phyloP scores from a whole-genome alignment of 2,113 vertebrate genomes.

The Lagopus muta region DNA sequence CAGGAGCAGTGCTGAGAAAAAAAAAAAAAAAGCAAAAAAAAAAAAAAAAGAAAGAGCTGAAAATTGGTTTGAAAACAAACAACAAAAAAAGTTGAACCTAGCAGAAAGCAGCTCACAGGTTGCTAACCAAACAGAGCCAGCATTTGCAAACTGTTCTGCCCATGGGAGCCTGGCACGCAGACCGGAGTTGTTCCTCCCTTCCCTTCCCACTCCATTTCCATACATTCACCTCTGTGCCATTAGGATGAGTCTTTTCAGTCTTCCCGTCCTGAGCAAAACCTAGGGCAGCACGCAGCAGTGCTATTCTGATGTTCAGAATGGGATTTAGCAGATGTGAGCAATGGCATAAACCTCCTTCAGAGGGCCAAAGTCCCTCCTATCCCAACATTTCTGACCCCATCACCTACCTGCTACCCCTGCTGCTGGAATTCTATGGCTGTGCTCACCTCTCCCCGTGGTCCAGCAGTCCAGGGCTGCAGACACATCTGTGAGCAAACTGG shows the following conservation, averaged over 20 bases:
- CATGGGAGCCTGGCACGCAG: not conserved
- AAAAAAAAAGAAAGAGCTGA: not conserved
- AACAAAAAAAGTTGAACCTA: not conserved
- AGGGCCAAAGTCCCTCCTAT: not conserved
- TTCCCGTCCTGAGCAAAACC: not conserved
- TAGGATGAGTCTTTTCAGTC: not conserved
- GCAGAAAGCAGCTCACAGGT: not conserved
- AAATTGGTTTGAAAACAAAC: not conserved
- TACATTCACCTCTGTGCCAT: not conserved
- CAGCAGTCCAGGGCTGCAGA: not conserved
- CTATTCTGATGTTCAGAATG: not conserved
- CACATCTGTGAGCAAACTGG: not conserved
- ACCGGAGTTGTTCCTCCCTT: not conserved
- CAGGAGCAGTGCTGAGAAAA: not conserved
- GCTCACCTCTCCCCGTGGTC: not conserved
- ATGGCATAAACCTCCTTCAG: not conserved
- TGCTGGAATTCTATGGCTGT: not conserved
- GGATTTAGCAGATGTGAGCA: slow-evolving; percentile 10
- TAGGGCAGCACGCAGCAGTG: fast-evolving
- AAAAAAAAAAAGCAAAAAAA: not conserved
- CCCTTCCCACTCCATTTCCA: not conserved
- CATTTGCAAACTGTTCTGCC: not conserved
- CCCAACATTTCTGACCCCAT: not conserved
- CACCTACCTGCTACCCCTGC: not conserved
- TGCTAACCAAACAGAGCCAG: not conserved